Conservation (phyloP, 2,113 vertebrate species). For the Corvus hawaiiensis region DNA sequence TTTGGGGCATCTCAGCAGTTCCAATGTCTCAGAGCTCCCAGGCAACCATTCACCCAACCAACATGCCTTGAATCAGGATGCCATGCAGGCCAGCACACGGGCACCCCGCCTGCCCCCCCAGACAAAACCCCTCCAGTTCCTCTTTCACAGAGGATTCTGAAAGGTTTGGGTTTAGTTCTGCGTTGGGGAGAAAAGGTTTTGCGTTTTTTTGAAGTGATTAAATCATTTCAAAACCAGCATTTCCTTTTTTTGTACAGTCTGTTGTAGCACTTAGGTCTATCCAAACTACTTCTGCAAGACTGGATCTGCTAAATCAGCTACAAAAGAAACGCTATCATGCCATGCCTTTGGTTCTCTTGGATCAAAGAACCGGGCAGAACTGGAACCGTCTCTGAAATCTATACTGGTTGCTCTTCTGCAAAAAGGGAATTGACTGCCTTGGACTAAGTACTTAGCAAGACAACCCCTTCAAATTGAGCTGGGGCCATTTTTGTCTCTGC, state of each 20-base stretch:
- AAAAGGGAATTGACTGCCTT: not conserved
- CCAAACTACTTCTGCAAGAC: not conserved
- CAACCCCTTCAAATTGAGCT: not conserved
- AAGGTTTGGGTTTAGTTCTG: not conserved
- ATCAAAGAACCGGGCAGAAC: not conserved
- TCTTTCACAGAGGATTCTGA: conserved; percentile 1
- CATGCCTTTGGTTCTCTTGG: not conserved
- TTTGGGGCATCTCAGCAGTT: not conserved
- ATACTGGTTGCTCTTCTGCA: not conserved
- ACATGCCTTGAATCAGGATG: not conserved
- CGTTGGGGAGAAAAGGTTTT: not conserved
- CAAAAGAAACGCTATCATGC: not conserved
- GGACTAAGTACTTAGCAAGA: not conserved
- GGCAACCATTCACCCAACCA: conserved; percentile 44
- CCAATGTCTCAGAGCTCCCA: not conserved
- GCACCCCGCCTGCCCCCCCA: not conserved
- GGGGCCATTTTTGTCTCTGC: not conserved
- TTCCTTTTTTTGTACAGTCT: not conserved
- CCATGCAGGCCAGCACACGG: not conserved
- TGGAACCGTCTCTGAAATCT: not conserved
- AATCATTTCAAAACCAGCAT: not conserved
- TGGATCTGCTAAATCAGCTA: not conserved
- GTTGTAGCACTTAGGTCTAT: not conserved
- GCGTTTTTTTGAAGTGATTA: not conserved
- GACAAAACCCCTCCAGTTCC: not conserved